Base-by-base conservation (phyloP, 2,113 vertebrate species). In the Catagonus wagneri region DNA sequence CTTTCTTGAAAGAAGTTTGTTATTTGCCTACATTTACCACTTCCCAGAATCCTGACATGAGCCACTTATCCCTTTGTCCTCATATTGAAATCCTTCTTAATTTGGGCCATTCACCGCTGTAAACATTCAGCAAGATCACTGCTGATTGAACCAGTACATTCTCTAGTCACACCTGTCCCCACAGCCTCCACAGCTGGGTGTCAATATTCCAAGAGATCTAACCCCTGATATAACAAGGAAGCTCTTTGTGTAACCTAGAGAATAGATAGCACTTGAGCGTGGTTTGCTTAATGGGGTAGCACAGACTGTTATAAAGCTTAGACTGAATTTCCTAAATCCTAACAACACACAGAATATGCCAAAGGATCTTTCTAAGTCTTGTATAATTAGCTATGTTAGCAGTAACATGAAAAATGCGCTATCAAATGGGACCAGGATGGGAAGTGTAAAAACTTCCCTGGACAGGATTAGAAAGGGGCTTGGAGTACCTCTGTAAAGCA, bases 301-400 rank as follows among this genome's bases (percentile, higher is more conserved):
- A 88, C 0, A 34, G 56, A 29, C 63, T 89, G 71, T 88, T 85
- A 83, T 17, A 56, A 90, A 90, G 16, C 16, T 44, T 68, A 61
- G 32, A 16, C 23, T 68, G 29, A 72, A 27, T 56, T 95, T 89
- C 66, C 90, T 90, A 81, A 81, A 69, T 91, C 22, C 83, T 69
- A 84, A 39, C 13, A 76, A 87, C 44, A 94, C 86, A 76, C 0
- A 63, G 63, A 90, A 65, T 61, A 74, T 50, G 44, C 52, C 50
- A 44, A 65, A 88, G n/a, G 7, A 36, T 88, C 29, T 79, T 83
- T 61, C 52, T 83, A 87, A 87, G 36, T 50, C 32, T 61, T 32
- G 7, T 15, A 50, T 71, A 52, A 89, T 81, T 63, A 36, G 56
- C 32, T 84, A 50, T 22, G 32, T 79, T 92, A 58, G 14, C n/a